phyloP scores from a whole-genome alignment of 2,888 invertebrate genomes.

The Reticulitermes lucifugus region DNA sequence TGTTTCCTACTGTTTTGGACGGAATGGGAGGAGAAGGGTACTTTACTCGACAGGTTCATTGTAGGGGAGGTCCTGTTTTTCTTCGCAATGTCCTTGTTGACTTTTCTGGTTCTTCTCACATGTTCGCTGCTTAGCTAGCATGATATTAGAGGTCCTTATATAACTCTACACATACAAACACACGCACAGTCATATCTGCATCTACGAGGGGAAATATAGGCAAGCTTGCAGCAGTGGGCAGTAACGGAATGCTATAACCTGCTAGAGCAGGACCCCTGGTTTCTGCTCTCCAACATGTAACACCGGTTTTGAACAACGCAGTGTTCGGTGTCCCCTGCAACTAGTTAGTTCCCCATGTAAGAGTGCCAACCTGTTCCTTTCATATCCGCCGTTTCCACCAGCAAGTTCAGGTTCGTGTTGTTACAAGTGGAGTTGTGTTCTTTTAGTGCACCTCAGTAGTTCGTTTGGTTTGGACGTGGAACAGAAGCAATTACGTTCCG shows the following conservation, averaged over 20 bases:
- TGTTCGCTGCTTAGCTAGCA: conserved; percentile 6
- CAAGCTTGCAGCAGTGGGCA: conserved; percentile 22
- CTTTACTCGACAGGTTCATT: conserved; percentile 39
- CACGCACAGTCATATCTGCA: not conserved
- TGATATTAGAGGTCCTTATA: conserved; percentile 5
- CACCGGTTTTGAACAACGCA: conserved; percentile 31
- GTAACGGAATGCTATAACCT: conserved; percentile 9
- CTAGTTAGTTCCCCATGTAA: conserved; percentile 31
- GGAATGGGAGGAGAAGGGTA: conserved; percentile 42
- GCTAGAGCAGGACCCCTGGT: conserved; percentile 18
- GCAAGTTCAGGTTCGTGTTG: conserved; percentile 13
- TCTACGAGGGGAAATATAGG: not conserved
- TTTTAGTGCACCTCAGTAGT: conserved; percentile 28
- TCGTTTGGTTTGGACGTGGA: conserved; percentile 23
- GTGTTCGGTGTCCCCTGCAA: conserved; percentile 26
- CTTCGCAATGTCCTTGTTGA: conserved; percentile 6
- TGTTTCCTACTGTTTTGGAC: conserved; percentile 50
- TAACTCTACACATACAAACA: not conserved
- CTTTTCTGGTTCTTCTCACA: conserved; percentile 39
- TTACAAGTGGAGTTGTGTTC: conserved; percentile 1
- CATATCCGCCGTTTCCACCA: conserved; percentile 31
- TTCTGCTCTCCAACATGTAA: conserved; percentile 22
- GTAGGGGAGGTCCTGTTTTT: conserved; percentile 24
- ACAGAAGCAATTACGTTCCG: not conserved
- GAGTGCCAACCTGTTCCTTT: conserved; percentile 37